These are phyloP conservation scores for Atherinomorus stipes DNA, from an alignment of 2,113 vertebrate genomes.

Conservation along the genomic window DNA sequence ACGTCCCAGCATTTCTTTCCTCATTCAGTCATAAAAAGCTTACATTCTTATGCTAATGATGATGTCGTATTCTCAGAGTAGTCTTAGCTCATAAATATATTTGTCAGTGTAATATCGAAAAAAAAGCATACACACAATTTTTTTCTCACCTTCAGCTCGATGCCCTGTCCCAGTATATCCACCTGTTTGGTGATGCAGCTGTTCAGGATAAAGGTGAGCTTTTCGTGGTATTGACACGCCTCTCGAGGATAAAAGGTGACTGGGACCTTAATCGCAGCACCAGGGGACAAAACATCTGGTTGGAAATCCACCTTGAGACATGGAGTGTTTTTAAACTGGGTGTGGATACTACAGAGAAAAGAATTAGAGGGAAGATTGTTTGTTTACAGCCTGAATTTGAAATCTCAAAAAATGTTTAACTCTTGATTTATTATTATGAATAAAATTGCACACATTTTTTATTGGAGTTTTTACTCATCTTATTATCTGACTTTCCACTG, in stretches of 20 bases:
- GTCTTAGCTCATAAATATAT: too few species aligned
- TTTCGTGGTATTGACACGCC: slow-evolving; percentile 80
- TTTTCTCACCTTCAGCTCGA: slow-evolving; percentile 87
- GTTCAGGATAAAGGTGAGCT: slow-evolving; percentile 87
- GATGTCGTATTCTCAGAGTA: too few species aligned
- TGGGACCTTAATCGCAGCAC: slow-evolving; percentile 80
- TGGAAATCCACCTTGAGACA: slow-evolving; percentile 82
- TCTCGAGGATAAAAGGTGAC: slow-evolving; percentile 88
- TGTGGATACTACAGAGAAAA: slow-evolving; percentile 81
- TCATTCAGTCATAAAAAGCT: too few species aligned
- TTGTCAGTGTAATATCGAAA: too few species aligned
- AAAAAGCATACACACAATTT: too few species aligned
- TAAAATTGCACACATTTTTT: too few species aligned
- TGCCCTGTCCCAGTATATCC: slow-evolving; percentile 87
- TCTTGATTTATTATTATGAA: too few species aligned
- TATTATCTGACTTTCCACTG: too few species aligned
- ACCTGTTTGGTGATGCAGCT: slow-evolving; percentile 79
- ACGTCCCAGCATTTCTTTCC: too few species aligned
- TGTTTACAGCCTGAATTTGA: not conserved
- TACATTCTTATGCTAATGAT: too few species aligned
- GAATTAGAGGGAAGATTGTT: not conserved
- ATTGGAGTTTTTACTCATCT: too few species aligned
- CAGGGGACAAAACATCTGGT: slow-evolving; percentile 76
- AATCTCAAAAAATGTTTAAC: too few species aligned
- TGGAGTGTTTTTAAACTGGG: slow-evolving; percentile 81